These are phyloP conservation scores for Pipistrellus nathusii DNA, from an alignment of 2,797 vertebrate species.

Conservation along the genomic window DNA sequence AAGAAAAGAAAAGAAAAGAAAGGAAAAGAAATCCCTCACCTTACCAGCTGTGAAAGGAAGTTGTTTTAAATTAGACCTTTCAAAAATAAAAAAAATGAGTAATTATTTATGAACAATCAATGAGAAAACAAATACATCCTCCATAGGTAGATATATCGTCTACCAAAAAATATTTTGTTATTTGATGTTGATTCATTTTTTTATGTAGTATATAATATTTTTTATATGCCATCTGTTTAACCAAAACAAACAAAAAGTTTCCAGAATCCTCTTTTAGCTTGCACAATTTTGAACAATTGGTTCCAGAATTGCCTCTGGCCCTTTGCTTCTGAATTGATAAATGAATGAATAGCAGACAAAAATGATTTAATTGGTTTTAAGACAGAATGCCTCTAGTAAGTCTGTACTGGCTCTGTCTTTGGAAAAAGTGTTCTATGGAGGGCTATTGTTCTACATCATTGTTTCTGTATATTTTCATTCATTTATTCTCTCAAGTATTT, in stretches of 20 bases:
- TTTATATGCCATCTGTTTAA: constrained; percentile 55
- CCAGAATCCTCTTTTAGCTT: constrained; percentile 52
- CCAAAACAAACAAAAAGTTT: constrained; percentile 32
- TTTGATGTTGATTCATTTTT: constrained; percentile 45
- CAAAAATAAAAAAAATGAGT: neutral
- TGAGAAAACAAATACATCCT: neutral
- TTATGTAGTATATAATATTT: neutral
- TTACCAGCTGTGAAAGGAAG: neutral
- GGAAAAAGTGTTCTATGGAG: neutral
- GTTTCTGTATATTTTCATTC: neutral
- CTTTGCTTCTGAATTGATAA: neutral
- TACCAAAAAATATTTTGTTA: constrained; percentile 11
- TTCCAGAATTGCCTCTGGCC: constrained; percentile 52
- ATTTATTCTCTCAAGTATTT: neutral
- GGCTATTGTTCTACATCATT: neutral
- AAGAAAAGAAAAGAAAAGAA: too few species aligned
- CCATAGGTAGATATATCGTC: neutral
- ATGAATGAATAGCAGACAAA: neutral
- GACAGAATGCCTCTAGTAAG: neutral
- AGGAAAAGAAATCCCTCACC: neutral
- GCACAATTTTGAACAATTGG: constrained; percentile 30
- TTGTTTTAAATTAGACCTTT: neutral
- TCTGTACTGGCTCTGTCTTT: neutral
- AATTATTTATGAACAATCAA: neutral
- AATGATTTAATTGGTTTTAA: neutral